Evolutionary conservation across 2,888 invertebrate species (phyloP), one percentile per base, ranked within the genome.

Genomic region (Stratiomys singularior): DNA sequence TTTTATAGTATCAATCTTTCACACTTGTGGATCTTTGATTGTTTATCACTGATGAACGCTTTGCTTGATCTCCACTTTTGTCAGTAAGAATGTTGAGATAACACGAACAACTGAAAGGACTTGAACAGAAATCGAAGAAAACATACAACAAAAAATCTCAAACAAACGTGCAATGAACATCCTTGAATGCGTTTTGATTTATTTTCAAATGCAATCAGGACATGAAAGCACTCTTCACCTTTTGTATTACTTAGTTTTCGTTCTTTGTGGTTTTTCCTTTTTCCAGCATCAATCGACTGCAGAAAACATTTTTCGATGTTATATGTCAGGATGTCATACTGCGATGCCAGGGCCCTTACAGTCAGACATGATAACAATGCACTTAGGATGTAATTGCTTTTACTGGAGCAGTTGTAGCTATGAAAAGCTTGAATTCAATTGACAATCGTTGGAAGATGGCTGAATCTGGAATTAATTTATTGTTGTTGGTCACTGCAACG

Each of bases 121-220:
- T n/a, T 13, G 69, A 56, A 47, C 18, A 47, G 18, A 72, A 56
- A 25, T 11, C 47, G 25, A 25, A 27, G 11, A 66, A 27, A 47
- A 9, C 47, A 69, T 47, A 60, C 37, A 37, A 37, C 37, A 5
- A 37, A 3, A 9, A 9, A 37, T n/a, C n/a, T n/a, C 37, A 37
- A 37, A 37, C 37, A 37, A 37, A 37, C 37, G 37, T 37, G 37
- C 37, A 37, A 4, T 64, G n/a, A 1, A 72, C 25, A 72, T 52
- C 21, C 71, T 72, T 52, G 52, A 56, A 72, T 72, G 23, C 27
- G 18, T 72, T 72, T 72, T 72, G 71, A 72, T 72, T 72, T 72
- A 72, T 72, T 72, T 72, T 56, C 71, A 72, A 72, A 72, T 27
- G 56, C 71, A 72, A 72, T 56, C 71, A 72, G 28, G 23, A 56